Evolutionary conservation across 2,113 vertebrate genomes (phyloP), one percentile per base, ranked within the genome.

Genomic region (Chunga burmeisteri): DNA sequence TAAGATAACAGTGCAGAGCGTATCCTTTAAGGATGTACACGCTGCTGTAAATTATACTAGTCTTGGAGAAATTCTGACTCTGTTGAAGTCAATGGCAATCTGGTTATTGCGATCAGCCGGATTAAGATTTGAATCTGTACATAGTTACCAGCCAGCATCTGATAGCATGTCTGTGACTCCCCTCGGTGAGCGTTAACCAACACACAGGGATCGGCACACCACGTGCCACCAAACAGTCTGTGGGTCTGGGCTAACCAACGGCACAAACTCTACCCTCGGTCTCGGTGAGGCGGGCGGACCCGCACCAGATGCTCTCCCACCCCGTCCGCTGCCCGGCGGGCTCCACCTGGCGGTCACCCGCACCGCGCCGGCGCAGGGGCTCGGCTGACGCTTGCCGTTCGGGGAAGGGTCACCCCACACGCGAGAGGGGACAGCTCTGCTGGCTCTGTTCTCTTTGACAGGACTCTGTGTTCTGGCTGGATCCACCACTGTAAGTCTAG

Each of bases 311-410:
- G 32, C 23, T 27, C 68, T 79, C 32, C 29, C 1, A 18, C 26
- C 36, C 13, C 2, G 15, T 86, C 67, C 55, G 30, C 77, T 61
- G 20, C 94, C 86, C 16, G 7, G 47, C 32, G 18, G 91, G 96
- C 97, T 93, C 96, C 96, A 95, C 65, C 97, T 96, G 77, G 53
- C 50, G 93, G 96, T 88, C 85, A 3, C 53, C 73, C 42, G 22
- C 62, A 29, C 70, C 53, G 47, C 23, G 21, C 72, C 52, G 6
- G 27, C 2, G 5, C 59, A 18, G 18, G 77, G 40, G 10, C 15
- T n/a, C 9, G 4, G 52, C n/a, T 26, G 49, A 2, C 2, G 2
- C 29, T 9, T 8, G 17, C 19, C 8, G 1, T 2, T 16, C 1
- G 5, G 26, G 65, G 29, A 34, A 52, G 49, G 32, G 17, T 12